These are phyloP conservation scores for Magallana nippona DNA, from an alignment of 2,888 invertebrate species.

Conservation along the genomic window DNA sequence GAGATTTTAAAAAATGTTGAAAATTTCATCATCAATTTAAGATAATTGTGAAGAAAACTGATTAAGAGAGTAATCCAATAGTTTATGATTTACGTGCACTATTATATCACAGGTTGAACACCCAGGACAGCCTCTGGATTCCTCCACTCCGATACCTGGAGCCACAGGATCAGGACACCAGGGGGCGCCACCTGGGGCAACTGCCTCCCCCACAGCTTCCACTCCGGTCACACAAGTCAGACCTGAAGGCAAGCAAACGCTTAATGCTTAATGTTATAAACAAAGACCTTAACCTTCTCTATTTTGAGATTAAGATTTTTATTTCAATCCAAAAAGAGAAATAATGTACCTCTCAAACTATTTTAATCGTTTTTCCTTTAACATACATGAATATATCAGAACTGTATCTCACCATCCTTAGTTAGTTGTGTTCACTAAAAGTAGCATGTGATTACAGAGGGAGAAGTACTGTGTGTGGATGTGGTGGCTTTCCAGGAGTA, in stretches of 20 bases:
- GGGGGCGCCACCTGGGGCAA: background rate
- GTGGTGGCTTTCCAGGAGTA: constrained; percentile 57
- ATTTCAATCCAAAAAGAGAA: no score
- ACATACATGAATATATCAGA: no score
- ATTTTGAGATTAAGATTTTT: background rate
- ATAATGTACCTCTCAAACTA: no score
- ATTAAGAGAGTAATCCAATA: no score
- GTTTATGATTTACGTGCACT: background rate
- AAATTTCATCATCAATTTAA: no score
- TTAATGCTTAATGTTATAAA: no score
- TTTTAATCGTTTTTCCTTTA: no score
- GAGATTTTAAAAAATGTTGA: no score
- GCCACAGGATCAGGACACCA: background rate
- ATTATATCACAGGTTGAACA: background rate
- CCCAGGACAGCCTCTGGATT: background rate
- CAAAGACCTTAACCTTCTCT: background rate
- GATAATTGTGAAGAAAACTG: no score
- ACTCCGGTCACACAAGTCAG: background rate
- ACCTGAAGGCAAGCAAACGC: constrained; percentile 4
- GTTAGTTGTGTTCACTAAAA: background rate
- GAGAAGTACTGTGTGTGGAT: constrained; percentile 58
- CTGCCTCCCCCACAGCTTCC: constrained; percentile 52
- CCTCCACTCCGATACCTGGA: constrained; percentile 38
- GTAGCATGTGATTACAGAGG: constrained; percentile 45
- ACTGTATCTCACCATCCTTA: no score